Evolutionary conservation across 2,113 vertebrate genomes (phyloP).

Genomic region (Puffinus mauretanicus): DNA sequence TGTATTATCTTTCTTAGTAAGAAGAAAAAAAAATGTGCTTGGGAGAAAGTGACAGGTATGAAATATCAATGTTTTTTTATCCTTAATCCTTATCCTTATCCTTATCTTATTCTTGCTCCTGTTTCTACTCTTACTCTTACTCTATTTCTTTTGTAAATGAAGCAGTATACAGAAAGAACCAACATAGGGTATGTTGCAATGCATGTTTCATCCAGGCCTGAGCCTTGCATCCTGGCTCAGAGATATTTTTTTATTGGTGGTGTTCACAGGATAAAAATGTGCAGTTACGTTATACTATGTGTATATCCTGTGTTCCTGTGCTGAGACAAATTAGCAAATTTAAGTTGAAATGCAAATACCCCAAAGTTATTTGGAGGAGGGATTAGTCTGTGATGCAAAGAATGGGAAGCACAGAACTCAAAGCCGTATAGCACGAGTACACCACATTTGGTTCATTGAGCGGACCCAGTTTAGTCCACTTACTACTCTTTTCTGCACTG

Average conservation of each 20-base stretch:
- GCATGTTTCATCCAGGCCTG: not conserved
- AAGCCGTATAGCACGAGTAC: not conserved
- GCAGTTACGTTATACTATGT: not conserved
- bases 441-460: not conserved
- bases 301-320: not conserved
- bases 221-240: not conserved
- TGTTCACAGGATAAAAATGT: not conserved
- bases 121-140: not conserved
- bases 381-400: not conserved
- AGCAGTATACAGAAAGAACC: not conserved
- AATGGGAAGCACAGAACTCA: not conserved
- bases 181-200: not conserved
- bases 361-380: not conserved
- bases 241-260: not conserved
- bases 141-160: not conserved
- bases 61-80: not conserved
- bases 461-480: not conserved
- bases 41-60: not conserved
- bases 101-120: not conserved
- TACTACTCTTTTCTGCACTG: not conserved
- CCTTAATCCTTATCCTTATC: not conserved
- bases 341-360: not conserved
- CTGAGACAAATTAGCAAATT: not conserved
- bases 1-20: not conserved
- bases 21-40: not conserved